phyloP scores from a whole-genome alignment of 1,140 invertebrate species.

The Drosophila guanche region DNA sequence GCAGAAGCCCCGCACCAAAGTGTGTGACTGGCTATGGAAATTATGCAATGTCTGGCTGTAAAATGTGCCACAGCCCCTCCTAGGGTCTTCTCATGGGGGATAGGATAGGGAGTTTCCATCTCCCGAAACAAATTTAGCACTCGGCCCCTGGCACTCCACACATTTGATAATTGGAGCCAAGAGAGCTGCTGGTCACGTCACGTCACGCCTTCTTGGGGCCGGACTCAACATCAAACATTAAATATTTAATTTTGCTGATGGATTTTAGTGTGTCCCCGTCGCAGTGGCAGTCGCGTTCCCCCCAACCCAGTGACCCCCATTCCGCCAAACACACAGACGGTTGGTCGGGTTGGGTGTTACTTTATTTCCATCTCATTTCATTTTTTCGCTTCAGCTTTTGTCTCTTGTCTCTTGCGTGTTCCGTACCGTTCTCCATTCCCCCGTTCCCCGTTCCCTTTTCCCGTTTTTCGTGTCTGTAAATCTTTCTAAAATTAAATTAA shows the following conservation, averaged over 20 bases:
- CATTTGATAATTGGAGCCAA: slow-evolving; percentile 34
- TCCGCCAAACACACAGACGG: slow-evolving; percentile 21
- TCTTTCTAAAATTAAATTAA: slow-evolving; percentile 41
- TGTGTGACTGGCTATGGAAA: slow-evolving; percentile 2
- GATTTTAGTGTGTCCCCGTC: slow-evolving; percentile 30
- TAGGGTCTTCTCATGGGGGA: too few relatives aligned
- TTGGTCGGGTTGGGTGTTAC: too few relatives aligned
- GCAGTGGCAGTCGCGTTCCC: too few relatives aligned
- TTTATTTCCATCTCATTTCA: slow-evolving; percentile 42
- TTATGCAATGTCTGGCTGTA: slow-evolving; percentile 30
- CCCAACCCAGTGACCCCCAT: slow-evolving; percentile 56
- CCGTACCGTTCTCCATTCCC: slow-evolving; percentile 3
- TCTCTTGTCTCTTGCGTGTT: slow-evolving; percentile 55
- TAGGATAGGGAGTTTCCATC: slow-evolving; percentile 32
- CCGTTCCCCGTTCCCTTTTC: too few relatives aligned
- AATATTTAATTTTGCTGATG: slow-evolving; percentile 71
- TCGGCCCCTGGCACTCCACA: too few relatives aligned
- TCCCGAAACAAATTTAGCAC: slow-evolving; percentile 41
- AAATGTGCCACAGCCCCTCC: slow-evolving; percentile 5
- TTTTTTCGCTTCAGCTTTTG: slow-evolving; percentile 18
- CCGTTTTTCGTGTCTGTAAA: slow-evolving; percentile 42
- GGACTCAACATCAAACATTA: slow-evolving; percentile 39
- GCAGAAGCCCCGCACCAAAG: slow-evolving; percentile 1
- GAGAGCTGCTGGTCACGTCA: slow-evolving; percentile 19
- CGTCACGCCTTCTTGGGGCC: slow-evolving; percentile 37